Base-by-base conservation (phyloP, 2,797 vertebrate species). In the Austrolebias charrua region DNA sequence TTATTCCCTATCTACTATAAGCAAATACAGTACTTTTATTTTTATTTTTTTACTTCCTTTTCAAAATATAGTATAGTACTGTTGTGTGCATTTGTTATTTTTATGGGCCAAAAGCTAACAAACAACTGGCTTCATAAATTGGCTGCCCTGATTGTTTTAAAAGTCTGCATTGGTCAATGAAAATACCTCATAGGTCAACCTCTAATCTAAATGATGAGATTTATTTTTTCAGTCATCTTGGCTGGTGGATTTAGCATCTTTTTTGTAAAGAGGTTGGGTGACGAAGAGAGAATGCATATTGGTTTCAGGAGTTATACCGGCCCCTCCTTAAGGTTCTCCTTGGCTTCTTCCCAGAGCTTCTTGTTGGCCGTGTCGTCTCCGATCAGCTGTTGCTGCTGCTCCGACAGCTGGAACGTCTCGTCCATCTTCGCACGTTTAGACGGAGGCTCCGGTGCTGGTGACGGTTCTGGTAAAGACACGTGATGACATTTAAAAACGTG, bases 281-380 rank as follows among this genome's bases (percentile, higher is more conserved):
- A 40, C 12, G 4, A 12, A 13, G 10, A 4, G 10, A 2, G 10
- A 40, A 40, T 40, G 38, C 11, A 4, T 40, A 12, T 20, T 52
- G 1, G 44, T 6, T 1, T 12, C 19, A 2, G 40, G 53, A 54
- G 61, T 90, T 92, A 47, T 96, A 99, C 98, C 84, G 96, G 96
- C 79, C 98, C 96, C 90, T 98, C 96, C 76, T 90, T 92, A 38
- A 98, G 94, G 75, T 93, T 92, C 60, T 86, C 91, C 84, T 97
- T 92, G 73, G 96, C 96, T 91, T 98, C 96, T 80, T 97, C 96
- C 98, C 98, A 99, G 28, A 96, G 84, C 82, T 98, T 99, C 90
- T 94, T 96, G 90, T 99, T 99, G 82, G 92, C 92, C 28, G 84
- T 87, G 71, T 99, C 98, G 89, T 98, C 94, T 78, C 81, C 91